A percentile compares a stretch with the other conserved stretches of the same genome.
Conservation (phyloP, 2,888 invertebrate genomes). For the Enoplolaimus lenunculus region DNA sequence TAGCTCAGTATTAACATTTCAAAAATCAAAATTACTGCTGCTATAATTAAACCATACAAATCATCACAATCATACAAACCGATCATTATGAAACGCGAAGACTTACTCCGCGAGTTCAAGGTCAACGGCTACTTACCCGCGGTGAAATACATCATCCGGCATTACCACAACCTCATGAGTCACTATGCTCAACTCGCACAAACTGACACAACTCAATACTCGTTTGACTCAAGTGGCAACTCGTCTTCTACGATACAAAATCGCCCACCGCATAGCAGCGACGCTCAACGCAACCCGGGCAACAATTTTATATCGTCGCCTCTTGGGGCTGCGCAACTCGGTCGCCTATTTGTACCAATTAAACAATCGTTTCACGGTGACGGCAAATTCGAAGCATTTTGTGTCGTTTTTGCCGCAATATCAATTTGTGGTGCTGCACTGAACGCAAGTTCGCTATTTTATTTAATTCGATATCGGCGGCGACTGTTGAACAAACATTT, state of each 20-base stretch:
- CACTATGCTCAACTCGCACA: background rate
- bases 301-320: background rate
- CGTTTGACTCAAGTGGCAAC: too few species aligned
- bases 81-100: background rate
- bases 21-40: too few species aligned
- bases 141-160: background rate
- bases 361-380: background rate
- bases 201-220: background rate
- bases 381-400: background rate
- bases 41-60: too few species aligned
- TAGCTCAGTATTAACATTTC: too few species aligned
- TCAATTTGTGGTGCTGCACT: background rate
- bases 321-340: too few species aligned
- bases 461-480: background rate
- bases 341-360: background rate
- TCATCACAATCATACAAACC: too few species aligned
- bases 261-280: background rate
- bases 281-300: background rate
- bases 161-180: background rate
- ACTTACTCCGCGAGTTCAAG: background rate
- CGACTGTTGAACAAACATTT: background rate
- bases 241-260: too few species aligned
- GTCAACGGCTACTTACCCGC: background rate
- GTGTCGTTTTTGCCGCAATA: background rate
- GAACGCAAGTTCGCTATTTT: background rate